Evolutionary conservation across 2,797 vertebrate species (phyloP), one percentile per base, ranked within the genome.

Genomic region (Sebastes dallii): DNA sequence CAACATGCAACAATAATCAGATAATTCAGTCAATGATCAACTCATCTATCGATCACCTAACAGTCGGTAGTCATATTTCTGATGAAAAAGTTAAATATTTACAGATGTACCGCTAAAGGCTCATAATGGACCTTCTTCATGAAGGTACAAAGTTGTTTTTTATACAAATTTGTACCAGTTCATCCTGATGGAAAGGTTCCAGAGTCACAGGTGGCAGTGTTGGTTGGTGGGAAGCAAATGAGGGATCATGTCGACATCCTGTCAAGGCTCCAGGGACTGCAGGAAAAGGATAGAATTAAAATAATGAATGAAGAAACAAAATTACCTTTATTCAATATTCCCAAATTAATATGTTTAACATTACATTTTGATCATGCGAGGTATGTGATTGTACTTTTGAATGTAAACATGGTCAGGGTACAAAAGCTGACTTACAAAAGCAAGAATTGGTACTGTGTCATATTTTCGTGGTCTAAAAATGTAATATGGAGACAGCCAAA

Each of bases 11-110:
- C 72, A 1, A 0, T 5, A 13, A 10, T 66, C 32, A 36, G 36
- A 66, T 72, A 18, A 75, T 24, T 13, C 3, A 3, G 66, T 55
- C 24, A 61, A 83, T 83, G 34, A 78, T 73, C 46, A 36, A 69
- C 69, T 42, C 1, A 1, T 25, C 6, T 18, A 22, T 11, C 1
- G 39, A 68, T 69, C 36, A 6, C 4, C 46, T 1, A 14, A 18
- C 66, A 10, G 27, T 27, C 66, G 3, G 27, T 0, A 11, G 10
- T 8, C 4, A 2, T 46, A 29, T 29, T 29, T 5, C 5, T 30
- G 42, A 24, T 25, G 3, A 3, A n/a, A 11, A n/a, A 12, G 66
- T 55, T 22, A 68, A 14, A 24, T 24, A 52, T 69, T 69, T 9
- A 56, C 52, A 56, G 52, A 69, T 9, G 64, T 4, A n/a, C 24